Conservation (phyloP, 2,888 invertebrate species). For the Athetis lepigone region DNA sequence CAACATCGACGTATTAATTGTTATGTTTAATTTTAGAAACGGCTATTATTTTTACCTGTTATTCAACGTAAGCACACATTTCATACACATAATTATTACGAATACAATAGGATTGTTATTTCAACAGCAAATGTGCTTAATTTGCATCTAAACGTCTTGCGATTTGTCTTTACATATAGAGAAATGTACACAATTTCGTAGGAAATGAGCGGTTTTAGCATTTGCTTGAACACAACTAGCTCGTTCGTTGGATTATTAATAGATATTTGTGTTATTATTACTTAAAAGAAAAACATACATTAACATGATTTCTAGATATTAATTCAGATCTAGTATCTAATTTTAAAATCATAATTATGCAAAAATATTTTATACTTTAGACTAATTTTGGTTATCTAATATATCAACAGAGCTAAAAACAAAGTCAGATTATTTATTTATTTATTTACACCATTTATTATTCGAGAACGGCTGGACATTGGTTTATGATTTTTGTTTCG, state of each 20-base stretch:
- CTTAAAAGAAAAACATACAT: conserved; percentile 17
- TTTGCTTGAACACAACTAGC: conserved; percentile 20
- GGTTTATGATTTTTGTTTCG: too few relatives aligned
- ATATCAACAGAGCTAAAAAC: too few relatives aligned
- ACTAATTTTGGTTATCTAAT: neutral
- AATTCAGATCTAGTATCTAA: conserved; percentile 13
- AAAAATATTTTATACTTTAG: neutral
- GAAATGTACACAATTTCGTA: conserved; percentile 30
- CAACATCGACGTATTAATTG: neutral
- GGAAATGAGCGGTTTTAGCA: conserved; percentile 11
- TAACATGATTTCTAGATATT: conserved; percentile 19
- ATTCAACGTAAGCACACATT: conserved; percentile 10
- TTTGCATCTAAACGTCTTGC: conserved; percentile 44
- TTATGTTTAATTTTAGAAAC: conserved; percentile 13
- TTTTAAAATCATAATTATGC: neutral
- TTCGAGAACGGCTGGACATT: too few relatives aligned
- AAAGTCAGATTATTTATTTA: too few relatives aligned
- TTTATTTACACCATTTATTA: too few relatives aligned
- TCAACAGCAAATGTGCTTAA: conserved; percentile 33
- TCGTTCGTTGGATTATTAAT: conserved; percentile 17
- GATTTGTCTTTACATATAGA: conserved; percentile 19
- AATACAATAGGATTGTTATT: conserved; percentile 39
- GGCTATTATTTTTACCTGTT: conserved; percentile 26
- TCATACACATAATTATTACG: conserved; percentile 1
- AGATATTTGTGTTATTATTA: neutral